A percentile compares a stretch with the other conserved stretches of the same genome.
Conservation (phyloP, 1,140 invertebrate genomes). For the Drusus annulatus region DNA sequence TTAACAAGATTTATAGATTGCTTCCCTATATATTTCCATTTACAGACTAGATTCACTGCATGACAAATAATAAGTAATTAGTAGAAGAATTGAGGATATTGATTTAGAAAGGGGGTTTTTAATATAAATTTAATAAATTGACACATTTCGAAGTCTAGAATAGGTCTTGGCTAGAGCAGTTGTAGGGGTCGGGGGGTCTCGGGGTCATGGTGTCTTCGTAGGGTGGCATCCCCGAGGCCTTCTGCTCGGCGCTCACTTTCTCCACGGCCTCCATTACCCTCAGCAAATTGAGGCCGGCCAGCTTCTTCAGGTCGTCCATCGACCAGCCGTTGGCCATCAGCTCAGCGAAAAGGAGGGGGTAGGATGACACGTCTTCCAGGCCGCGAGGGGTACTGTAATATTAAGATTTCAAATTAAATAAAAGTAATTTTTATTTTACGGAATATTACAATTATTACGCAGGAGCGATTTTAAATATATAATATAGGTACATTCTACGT, state of each 20-base stretch:
- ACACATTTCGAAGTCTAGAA: constrained; percentile 38
- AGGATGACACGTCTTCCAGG: constrained; percentile 92
- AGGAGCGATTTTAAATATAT: too few relatives aligned
- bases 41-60: too few relatives aligned
- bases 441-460: too few relatives aligned
- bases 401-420: background rate
- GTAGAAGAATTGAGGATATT: too few relatives aligned
- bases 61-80: too few relatives aligned
- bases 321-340: constrained; percentile 87
- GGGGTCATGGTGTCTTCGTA: constrained; percentile 68
- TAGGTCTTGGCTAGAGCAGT: constrained; percentile 67
- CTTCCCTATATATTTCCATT: too few relatives aligned
- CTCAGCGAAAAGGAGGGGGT: constrained; percentile 89
- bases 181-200: constrained; percentile 65
- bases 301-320: constrained; percentile 87
- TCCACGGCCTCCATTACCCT: constrained; percentile 82
- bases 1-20: too few relatives aligned
- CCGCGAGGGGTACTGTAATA: constrained; percentile 83
- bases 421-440: too few relatives aligned
- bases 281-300: constrained; percentile 90
- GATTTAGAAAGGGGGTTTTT: background rate
- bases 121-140: background rate
- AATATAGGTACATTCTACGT: too few relatives aligned
- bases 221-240: constrained; percentile 65
- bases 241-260: constrained; percentile 73